Base-by-base conservation (phyloP, 1,140 invertebrate genomes). In the Drosophila pseudoobscura region DNA sequence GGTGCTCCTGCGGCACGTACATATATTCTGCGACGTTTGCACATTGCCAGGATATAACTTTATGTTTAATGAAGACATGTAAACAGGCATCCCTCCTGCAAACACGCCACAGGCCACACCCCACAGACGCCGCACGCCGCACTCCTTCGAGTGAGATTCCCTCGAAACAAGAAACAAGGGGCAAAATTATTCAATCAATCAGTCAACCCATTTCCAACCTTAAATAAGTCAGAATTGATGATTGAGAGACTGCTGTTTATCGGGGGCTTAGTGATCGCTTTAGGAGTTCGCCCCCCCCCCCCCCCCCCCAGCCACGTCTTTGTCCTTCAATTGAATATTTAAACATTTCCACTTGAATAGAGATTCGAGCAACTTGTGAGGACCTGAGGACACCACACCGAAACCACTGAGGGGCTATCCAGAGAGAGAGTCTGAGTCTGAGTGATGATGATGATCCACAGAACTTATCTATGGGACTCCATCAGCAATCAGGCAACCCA, bases 41-140 rank as follows among this genome's bases (percentile, higher is more conserved):
- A 78, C 82, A 85, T 85, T 85, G 76, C 74, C 80, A 88, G 82
- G 83, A 88, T 84, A 80, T 87, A 85, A 82, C 70, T 78, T 88
- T 73, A 87, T 85, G 80, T 78, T 84, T 88, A 85, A 85, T 88
- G 82, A 78, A 88, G 78, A 85, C 82, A 76, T 75, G 78, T 73
- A 57, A 66, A 59, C 72, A 59, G 35, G 35, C 35, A 39, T 3
- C 35, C 11, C 58, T 66, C 55, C 57, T 24, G 5, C 58, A 46
- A 11, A n/a, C 50, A 20, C 24, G 24, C 24, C 29, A n/a, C 50
- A 20, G 3, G 24, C 24, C 29, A 44, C 26, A 51, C 29, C 6
- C 47, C 31, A 41, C 20, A 2, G 0, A 29, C 45, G 29, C 47
- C 35, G 6, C 35, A 20, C 4, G 15, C 29, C 49, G 17, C 51